Base-by-base conservation (phyloP, 2,797 vertebrate species). In the Phalloptychus januarius region DNA sequence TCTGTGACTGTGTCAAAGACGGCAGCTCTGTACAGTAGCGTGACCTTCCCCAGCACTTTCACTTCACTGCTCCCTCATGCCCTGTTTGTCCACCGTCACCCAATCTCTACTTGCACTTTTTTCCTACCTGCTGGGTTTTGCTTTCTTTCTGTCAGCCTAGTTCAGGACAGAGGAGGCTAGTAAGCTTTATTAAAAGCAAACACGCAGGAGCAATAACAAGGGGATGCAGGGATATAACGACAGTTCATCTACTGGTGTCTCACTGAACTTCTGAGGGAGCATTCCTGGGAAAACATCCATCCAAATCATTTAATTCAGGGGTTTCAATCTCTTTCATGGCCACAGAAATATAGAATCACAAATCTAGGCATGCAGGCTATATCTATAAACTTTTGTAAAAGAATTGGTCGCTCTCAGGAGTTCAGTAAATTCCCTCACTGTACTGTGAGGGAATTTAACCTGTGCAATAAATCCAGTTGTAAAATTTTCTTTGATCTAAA, bases 141-240 rank as follows among this genome's bases (percentile, higher is more conserved):
- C 74, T 31, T 18, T 75, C 80, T 73, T 82, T 72, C 74, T 46
- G 72, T 81, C 74, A 42, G 79, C 70, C 82, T 58, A 79, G 78
- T 79, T 71, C 76, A 72, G 76, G 83, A 80, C 84, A 65, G 74
- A 83, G 86, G 83, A 88, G 89, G 86, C 72, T 80, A 56, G 89
- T 71, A 72, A 76, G 77, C 70, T 90, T 93, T 95, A 95, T 95
- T 94, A 95, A 95, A 95, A 94, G 92, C 93, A 94, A 95, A 95
- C 94, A 95, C 83, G 77, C 81, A 80, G 77, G 74, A 79, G 76
- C 85, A 92, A 89, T 86, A 88, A 86, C 63, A 72, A 36, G 81
- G 77, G 79, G 85, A 88, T 81, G 72, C 58, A 72, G 12, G 79
- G 77, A 78, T 85, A 88, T 82, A 71, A 89, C 85, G 80, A 93